Percentiles rank a stretch among this genome's conserved stretches.
Conservation (phyloP, 2,888 invertebrate genomes). For the Orthosia gothica region DNA sequence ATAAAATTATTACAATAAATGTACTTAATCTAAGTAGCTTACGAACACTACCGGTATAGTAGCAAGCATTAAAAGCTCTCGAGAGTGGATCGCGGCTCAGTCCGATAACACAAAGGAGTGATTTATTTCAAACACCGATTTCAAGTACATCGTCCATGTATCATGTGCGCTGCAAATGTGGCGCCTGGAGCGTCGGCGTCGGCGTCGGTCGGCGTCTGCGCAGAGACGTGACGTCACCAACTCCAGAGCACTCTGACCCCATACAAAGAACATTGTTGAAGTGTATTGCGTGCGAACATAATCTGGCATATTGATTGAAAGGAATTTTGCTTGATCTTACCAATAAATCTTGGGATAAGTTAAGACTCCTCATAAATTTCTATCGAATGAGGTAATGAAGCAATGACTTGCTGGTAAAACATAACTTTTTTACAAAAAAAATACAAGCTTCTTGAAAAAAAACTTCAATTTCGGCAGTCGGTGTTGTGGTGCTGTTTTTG, state of each 20-base stretch:
- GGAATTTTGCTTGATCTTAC: constrained; percentile 11
- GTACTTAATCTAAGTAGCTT: constrained; percentile 43
- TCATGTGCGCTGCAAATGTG: constrained; percentile 89
- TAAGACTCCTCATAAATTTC: neutral
- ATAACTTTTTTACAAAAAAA: too few relatives aligned
- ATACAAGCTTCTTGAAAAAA: too few relatives aligned
- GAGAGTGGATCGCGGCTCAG: constrained; percentile 73
- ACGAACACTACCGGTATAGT: constrained; percentile 50
- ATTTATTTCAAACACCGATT: constrained; percentile 83
- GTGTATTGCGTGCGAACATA: constrained; percentile 61
- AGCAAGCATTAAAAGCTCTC: constrained; percentile 77
- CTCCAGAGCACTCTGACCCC: constrained; percentile 69
- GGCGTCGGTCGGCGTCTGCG: constrained; percentile 77
- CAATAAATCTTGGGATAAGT: neutral
- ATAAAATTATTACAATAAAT: constrained; percentile 40
- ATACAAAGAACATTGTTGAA: constrained; percentile 68
- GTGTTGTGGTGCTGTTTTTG: too few relatives aligned
- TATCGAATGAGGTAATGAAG: neutral
- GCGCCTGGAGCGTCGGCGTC: constrained; percentile 80
- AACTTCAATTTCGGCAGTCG: too few relatives aligned
- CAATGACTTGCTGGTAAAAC: neutral
- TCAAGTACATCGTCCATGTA: constrained; percentile 78
- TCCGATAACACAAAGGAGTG: constrained; percentile 81
- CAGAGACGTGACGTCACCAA: constrained; percentile 82
- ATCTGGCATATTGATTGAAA: constrained; percentile 24